Evolutionary conservation across 2,113 vertebrate genomes (phyloP).

Genomic region (Seriola aureovittata): DNA sequence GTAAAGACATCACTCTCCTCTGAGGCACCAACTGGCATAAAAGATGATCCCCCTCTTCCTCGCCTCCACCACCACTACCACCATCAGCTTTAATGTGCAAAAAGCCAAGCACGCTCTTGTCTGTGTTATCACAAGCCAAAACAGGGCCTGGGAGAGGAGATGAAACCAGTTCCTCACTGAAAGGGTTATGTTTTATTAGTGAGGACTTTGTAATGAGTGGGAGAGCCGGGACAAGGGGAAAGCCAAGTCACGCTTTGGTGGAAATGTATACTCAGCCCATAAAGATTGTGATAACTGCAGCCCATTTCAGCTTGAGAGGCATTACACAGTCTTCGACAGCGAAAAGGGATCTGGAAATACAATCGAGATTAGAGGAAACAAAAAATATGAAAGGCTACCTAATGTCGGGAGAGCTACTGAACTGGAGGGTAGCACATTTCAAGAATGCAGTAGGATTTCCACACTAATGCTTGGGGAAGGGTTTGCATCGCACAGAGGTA

Average conservation of each 20-base stretch:
- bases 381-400: constrained; percentile 37
- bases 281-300: constrained; percentile 76
- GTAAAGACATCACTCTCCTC: constrained; percentile 75
- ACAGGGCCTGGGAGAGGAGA: constrained; percentile 64
- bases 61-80: constrained; percentile 21
- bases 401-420: constrained; percentile 61
- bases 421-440: constrained; percentile 36
- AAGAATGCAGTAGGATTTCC: constrained; percentile 54
- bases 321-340: constrained; percentile 57
- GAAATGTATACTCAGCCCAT: constrained; percentile 71
- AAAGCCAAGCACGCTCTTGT: constrained; percentile 63
- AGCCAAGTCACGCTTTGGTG: constrained; percentile 75
- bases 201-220: constrained; percentile 65
- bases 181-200: constrained; percentile 78
- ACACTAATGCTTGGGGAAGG: constrained; percentile 37
- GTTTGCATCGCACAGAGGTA: constrained; percentile 37
- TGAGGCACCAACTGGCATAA: constrained; percentile 70
- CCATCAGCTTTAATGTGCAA: constrained; percentile 66
- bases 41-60: constrained; percentile 52
- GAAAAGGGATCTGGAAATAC: constrained; percentile 61
- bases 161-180: constrained; percentile 69
- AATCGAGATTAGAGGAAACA: constrained; percentile 60
- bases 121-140: constrained; percentile 72
- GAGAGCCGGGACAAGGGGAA: constrained; percentile 38
- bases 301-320: constrained; percentile 68